These are phyloP conservation scores for Phrynocephalus vlangalii DNA, from an alignment of 2,797 vertebrate species.

Conservation along the genomic window DNA sequence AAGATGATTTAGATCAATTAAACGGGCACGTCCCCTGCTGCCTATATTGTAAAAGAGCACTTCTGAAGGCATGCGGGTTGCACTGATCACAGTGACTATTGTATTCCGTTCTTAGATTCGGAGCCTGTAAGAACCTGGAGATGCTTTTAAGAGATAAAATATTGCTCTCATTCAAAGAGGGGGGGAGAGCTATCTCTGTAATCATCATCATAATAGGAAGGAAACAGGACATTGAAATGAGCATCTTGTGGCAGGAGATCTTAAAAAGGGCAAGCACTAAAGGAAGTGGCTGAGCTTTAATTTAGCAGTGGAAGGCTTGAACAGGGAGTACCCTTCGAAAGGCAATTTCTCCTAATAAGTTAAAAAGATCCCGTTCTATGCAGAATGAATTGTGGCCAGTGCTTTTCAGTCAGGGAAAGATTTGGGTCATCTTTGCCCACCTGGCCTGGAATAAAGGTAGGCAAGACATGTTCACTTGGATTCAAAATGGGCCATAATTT, in stretches of 20 bases:
- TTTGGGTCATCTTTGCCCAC: neutral
- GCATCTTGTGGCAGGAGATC: slow-evolving; percentile 52
- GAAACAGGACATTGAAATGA: slow-evolving; percentile 43
- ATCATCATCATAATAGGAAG: slow-evolving; percentile 44
- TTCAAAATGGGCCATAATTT: too few species aligned
- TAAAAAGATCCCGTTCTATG: slow-evolving; percentile 3
- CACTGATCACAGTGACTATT: neutral
- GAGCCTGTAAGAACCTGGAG: slow-evolving; percentile 5
- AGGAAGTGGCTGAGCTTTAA: slow-evolving; percentile 60
- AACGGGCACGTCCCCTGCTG: neutral
- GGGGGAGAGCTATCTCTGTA: slow-evolving; percentile 37
- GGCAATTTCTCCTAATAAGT: slow-evolving; percentile 1
- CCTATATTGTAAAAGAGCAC: neutral
- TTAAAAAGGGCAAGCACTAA: slow-evolving; percentile 58
- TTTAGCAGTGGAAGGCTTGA: slow-evolving; percentile 48
- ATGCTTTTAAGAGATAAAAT: slow-evolving; percentile 63
- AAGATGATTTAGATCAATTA: slow-evolving; percentile 6
- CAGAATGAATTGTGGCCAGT: neutral
- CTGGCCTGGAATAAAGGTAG: too few species aligned
- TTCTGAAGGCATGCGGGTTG: slow-evolving; percentile 14
- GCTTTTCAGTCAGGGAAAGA: neutral
- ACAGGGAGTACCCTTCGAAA: slow-evolving; percentile 42
- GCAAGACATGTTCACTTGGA: too few species aligned
- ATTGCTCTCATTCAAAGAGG: slow-evolving; percentile 38
- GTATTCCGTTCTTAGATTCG: slow-evolving; percentile 20